These are phyloP conservation scores for Catocala sponsa DNA, from an alignment of 2,888 invertebrate genomes.

Conservation along the genomic window DNA sequence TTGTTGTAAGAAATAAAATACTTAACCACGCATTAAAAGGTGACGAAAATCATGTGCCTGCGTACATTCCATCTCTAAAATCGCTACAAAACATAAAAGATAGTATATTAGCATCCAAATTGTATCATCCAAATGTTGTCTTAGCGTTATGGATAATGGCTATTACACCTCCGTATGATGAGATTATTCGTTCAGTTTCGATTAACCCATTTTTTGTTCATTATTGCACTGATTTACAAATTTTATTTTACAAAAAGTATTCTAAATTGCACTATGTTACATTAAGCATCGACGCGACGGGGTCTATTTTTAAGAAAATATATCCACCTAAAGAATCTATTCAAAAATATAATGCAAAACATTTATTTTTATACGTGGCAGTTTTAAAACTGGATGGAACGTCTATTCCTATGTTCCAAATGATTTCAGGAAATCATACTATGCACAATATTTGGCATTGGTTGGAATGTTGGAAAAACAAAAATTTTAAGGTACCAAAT, in stretches of 20 bases:
- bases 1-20: slow-evolving; percentile 12
- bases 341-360: slow-evolving; percentile 4
- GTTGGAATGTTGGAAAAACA: slow-evolving; percentile 8
- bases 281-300: slow-evolving; percentile 8
- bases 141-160: slow-evolving; percentile 5
- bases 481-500: slow-evolving; percentile 5
- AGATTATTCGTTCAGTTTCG: slow-evolving; percentile 6
- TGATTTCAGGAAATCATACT: slow-evolving; percentile 6
- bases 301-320: slow-evolving; percentile 6
- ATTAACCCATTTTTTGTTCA: slow-evolving; percentile 7
- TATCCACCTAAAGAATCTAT: slow-evolving; percentile 7
- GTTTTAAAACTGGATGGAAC: slow-evolving; percentile 7
- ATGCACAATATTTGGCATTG: slow-evolving; percentile 7
- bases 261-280: slow-evolving; percentile 5
- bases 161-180: slow-evolving; percentile 7
- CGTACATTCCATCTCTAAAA: slow-evolving; percentile 6
- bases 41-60: slow-evolving; percentile 5
- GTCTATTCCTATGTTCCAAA: slow-evolving; percentile 8
- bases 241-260: slow-evolving; percentile 1
- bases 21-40: slow-evolving; percentile 10
- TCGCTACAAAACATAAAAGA: slow-evolving; percentile 6
- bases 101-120: slow-evolving; percentile 6
- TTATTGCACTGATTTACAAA: slow-evolving; percentile 7
- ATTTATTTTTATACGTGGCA: slow-evolving; percentile 1
- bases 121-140: slow-evolving; percentile 6